A percentile compares a stretch with the other conserved stretches of the same genome.
Conservation (phyloP, 23 tunicate species). For the Trididemnum nubilum region DNA sequence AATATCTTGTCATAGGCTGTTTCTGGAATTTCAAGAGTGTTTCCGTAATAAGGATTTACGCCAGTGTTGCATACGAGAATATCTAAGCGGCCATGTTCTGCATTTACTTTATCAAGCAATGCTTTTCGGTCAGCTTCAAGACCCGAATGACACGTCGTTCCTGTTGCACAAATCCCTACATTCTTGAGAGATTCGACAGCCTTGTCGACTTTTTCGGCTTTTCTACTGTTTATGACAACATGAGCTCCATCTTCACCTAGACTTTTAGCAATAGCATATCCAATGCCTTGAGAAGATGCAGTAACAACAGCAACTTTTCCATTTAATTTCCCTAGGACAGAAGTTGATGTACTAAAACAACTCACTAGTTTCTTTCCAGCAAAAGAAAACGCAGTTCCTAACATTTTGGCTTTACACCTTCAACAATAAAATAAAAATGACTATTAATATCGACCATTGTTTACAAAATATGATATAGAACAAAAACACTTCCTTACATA, state of each 20-base stretch:
- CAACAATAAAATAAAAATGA: too few relatives aligned
- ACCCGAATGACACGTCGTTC: constrained; percentile 79
- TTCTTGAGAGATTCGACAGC: constrained; percentile 62
- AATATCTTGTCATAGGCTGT: constrained; percentile 86
- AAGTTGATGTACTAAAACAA: constrained; percentile 7
- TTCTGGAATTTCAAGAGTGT: constrained; percentile 77
- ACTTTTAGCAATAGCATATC: constrained; percentile 82
- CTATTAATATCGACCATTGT: too few relatives aligned
- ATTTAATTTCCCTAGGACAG: constrained; percentile 19
- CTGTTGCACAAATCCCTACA: constrained; percentile 51
- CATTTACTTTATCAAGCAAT: constrained; percentile 42
- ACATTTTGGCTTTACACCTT: too few relatives aligned
- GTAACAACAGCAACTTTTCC: constrained; percentile 97
- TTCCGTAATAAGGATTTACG: constrained; percentile 89
- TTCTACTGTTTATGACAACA: constrained; percentile 83
- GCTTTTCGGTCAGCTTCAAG: constrained; percentile 54
- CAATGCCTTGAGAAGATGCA: constrained; percentile 94
- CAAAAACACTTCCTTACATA: too few relatives aligned
- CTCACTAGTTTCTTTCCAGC: too few relatives aligned
- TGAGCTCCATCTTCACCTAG: constrained; percentile 88
- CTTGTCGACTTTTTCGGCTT: constrained; percentile 70
- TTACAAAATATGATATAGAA: too few relatives aligned
- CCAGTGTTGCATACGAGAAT: constrained; percentile 90
- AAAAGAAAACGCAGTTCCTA: too few relatives aligned
- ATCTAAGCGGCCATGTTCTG: constrained; percentile 69